Base-by-base conservation (phyloP, 2,113 vertebrate genomes). In the Zeus faber region DNA sequence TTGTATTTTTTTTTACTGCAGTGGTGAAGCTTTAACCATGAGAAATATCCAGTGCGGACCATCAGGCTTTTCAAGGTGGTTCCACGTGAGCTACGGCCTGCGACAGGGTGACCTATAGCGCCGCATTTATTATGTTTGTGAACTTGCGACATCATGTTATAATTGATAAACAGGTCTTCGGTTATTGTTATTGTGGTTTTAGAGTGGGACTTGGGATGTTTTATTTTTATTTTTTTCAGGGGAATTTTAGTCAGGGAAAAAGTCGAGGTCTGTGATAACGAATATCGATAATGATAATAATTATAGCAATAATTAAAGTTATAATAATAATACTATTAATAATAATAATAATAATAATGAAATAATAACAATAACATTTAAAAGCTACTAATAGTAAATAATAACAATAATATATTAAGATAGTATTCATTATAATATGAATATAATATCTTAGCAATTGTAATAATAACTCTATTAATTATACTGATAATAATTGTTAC, bases 61-160 rank as follows among this genome's bases (percentile, higher is more conserved):
- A 70, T 68, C 18, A 58, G 56, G 47, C 49, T 58, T 51, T 80
- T 70, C 67, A 68, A 68, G 60, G 76, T 55, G 70, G 65, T 71
- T 67, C 25, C 21, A 73, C n/a, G n/a, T n/a, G n/a, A n/a, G n/a
- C n/a, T n/a, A n/a, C n/a, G n/a, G 44, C 51, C 39, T 64, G 35
- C 23, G 67, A 45, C 51, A 56, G 48, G 5, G 21, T 2, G 2
- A 33, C 9, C 31, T 2, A 13, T 13, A 33, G 31, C 31, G 24
- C 5, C 43, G 25, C 41, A 35, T 6, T n/a, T 54, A 25, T 35
- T 23, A 53, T 45, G 50, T 18, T 46, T 9, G 16, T 50, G 48
- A 29, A 61, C 35, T 23, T 47, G 54, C 44, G 31, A 27, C 41
- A 46, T 18, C 49, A 27, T 54, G 35, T n/a, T n/a, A n/a, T n/a